Conservation (phyloP, 2,113 vertebrate genomes). For the Mystacornis crossleyi region DNA sequence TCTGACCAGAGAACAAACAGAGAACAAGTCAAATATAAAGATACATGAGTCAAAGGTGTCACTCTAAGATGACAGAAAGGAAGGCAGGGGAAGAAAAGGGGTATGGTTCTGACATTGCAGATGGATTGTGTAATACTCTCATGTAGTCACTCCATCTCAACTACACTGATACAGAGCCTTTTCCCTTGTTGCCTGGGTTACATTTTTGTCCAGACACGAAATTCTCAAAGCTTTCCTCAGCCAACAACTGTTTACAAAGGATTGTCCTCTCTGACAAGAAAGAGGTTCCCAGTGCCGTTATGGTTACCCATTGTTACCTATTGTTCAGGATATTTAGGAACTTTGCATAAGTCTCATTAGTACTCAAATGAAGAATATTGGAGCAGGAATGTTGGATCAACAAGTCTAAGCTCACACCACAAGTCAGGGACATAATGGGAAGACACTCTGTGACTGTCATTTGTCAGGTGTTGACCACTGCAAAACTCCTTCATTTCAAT, state of each 20-base stretch:
- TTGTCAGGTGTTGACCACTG: neutral
- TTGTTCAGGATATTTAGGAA: neutral
- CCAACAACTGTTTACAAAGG: neutral
- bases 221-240: neutral
- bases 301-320: neutral
- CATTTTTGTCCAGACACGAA: neutral
- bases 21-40: neutral
- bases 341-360: neutral
- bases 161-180: neutral
- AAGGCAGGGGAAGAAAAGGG: neutral
- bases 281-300: neutral
- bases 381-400: neutral
- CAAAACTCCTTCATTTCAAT: neutral
- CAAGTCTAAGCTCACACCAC: neutral
- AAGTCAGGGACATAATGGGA: neutral
- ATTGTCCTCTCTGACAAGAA: neutral
- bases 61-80: neutral
- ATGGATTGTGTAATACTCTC: neutral
- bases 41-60: neutral
- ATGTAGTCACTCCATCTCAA: neutral
- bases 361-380: neutral
- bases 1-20: neutral
- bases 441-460: neutral
- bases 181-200: slow-evolving; percentile 40
- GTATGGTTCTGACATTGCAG: neutral